Base-by-base conservation (phyloP, 2,888 invertebrate genomes). In the Netelia inedita region DNA sequence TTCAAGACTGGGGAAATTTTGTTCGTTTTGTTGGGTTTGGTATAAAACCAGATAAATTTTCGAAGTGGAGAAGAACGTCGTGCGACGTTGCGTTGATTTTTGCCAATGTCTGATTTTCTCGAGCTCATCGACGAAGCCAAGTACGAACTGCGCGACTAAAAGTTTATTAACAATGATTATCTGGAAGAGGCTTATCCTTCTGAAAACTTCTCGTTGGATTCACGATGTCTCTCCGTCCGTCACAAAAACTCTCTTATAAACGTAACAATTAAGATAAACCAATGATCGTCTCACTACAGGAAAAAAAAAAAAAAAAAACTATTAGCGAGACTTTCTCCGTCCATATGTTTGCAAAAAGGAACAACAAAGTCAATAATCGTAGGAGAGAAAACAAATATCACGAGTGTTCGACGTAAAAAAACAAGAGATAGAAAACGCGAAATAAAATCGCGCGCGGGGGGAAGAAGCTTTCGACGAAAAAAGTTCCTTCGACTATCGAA, bases 301-400 rank as follows among this genome's bases (percentile, higher is more conserved):
- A 23, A n/a, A n/a, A n/a, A n/a, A n/a, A n/a, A n/a, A n/a, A n/a
- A n/a, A n/a, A n/a, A n/a, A n/a, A 55, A 78, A 82, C 53, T 61
- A 82, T 65, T 69, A 53, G 53, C 23, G 46, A 72, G 11, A 23
- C 21, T 61, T 28, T 78, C 19, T n/a, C 57, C 66, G n/a, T 6
- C 59, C 9, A 82, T 71, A 66, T 65, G 41, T 68, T 57, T 57
- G 16, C 35, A 16, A 16, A 61, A 61, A 8, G 21, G 11, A 19
- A 55, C 53, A 65, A 76, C 65, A 73, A n/a, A 11, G 28, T 80
- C 68, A 55, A 73, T 46, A 73, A 53, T 66, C 9, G 71, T 78
- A 69, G 41, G 74, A 85, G 73, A 83, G n/a, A 41, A 63, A 76
- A 46, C n/a, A n/a, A n/a, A n/a, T 68, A 66, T 65, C 63, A 63